A percentile compares a stretch with the other conserved stretches of the same genome.
Evolutionary conservation across 53 echinoderm and acorn worm species (phyloP).

Genomic region (Henricia sp.): DNA sequence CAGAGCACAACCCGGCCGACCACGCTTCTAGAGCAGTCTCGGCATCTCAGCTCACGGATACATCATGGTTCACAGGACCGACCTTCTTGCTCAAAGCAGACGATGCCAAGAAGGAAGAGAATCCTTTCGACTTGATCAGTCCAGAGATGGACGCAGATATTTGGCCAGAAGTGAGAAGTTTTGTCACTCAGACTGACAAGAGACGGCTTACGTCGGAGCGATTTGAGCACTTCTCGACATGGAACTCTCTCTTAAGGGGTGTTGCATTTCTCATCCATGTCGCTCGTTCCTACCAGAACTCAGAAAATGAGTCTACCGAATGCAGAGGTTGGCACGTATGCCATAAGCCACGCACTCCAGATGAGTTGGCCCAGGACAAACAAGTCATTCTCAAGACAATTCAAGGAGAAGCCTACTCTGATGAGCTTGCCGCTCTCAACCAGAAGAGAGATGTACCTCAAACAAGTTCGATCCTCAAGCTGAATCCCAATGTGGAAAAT

Average conservation of each 20-base stretch:
- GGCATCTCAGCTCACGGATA: background rate
- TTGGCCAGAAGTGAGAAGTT: constrained; percentile 4
- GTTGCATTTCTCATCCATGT: constrained; percentile 37
- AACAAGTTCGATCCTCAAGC: background rate
- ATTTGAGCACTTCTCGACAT: constrained; percentile 29
- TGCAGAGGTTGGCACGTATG: background rate
- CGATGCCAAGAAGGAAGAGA: background rate
- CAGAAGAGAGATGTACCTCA: background rate
- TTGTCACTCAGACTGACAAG: background rate
- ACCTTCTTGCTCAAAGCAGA: too few species aligned
- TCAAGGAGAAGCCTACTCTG: background rate
- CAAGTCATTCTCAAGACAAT: background rate
- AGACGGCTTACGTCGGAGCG: constrained; percentile 11
- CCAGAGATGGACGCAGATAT: constrained; percentile 35
- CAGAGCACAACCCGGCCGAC: constrained; percentile 29
- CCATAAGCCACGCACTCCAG: background rate
- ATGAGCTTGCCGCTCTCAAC: background rate
- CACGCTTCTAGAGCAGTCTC: constrained; percentile 36
- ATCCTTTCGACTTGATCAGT: background rate
- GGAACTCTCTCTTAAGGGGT: background rate
- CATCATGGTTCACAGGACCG: constrained; percentile 31
- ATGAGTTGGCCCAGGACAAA: background rate
- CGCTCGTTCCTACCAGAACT: background rate
- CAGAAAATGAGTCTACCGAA: background rate
- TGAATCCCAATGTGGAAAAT: background rate